A percentile compares a stretch with the other conserved stretches of the same genome.
Conservation (phyloP, 1,140 invertebrate species). For the Lethrus apterus region DNA sequence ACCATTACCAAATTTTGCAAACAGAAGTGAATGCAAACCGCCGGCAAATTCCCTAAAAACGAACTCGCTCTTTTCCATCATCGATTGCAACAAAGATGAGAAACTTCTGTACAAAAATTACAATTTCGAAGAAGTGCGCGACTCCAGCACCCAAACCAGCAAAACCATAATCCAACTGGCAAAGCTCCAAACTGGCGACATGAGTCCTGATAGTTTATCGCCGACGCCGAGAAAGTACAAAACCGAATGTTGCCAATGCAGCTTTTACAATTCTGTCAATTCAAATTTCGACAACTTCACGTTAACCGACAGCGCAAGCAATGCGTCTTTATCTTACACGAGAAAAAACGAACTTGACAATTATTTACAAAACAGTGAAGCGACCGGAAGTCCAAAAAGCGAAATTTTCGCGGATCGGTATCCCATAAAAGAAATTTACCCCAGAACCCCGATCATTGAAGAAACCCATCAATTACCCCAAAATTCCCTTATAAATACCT, state of each 20-base stretch:
- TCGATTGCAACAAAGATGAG: slow-evolving; percentile 9
- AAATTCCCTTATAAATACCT: too few species aligned
- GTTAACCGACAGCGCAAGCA: neutral
- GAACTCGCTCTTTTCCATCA: slow-evolving; percentile 1
- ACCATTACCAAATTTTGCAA: neutral
- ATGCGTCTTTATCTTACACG: neutral
- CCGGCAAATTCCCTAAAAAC: neutral
- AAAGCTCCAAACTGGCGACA: slow-evolving; percentile 2
- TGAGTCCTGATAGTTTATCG: slow-evolving; percentile 14
- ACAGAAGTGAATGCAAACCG: neutral
- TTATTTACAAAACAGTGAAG: too few species aligned
- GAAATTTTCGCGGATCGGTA: too few species aligned
- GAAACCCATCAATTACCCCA: too few species aligned
- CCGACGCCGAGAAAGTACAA: slow-evolving; percentile 4
- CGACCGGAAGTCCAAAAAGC: too few species aligned
- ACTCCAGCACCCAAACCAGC: slow-evolving; percentile 16
- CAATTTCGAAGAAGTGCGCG: slow-evolving; percentile 9
- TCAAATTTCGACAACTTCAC: slow-evolving; percentile 8
- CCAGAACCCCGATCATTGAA: too few species aligned
- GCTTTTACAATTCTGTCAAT: too few species aligned
- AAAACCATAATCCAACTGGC: slow-evolving; percentile 18
- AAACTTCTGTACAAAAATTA: slow-evolving; percentile 10
- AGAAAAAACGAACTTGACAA: too few species aligned
- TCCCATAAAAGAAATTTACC: too few species aligned
- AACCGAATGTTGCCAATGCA: neutral